Conservation (phyloP, 2,113 vertebrate species). For the Lutjanus erythropterus region DNA sequence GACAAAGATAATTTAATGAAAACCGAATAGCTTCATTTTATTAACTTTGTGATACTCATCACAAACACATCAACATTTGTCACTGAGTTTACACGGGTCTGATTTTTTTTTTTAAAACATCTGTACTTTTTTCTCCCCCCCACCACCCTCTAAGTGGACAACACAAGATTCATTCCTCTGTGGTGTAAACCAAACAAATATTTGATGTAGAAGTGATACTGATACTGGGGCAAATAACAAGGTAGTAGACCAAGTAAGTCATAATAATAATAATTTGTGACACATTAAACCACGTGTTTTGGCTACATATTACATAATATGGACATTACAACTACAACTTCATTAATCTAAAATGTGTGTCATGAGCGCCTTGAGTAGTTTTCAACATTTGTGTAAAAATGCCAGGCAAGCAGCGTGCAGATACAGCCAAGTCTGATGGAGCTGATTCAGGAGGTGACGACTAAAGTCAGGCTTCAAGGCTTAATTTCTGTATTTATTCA, state of each 20-base stretch:
- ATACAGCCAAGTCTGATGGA: neutral
- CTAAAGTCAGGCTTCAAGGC: neutral
- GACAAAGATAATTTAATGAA: neutral
- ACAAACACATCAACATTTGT: neutral
- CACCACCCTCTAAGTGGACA: neutral
- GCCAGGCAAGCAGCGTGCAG: neutral
- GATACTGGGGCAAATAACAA: neutral
- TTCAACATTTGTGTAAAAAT: neutral
- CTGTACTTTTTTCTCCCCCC: neutral
- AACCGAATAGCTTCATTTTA: neutral
- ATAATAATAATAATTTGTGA: neutral
- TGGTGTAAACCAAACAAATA: conserved; percentile 4
- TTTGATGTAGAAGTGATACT: neutral
- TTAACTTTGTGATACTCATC: neutral
- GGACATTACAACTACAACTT: too few species aligned
- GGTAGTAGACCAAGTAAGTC: neutral
- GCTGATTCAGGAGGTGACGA: neutral
- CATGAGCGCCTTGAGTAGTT: neutral
- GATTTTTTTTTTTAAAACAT: neutral
- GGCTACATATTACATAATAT: neutral
- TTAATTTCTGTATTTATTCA: neutral
- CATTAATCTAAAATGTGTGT: neutral
- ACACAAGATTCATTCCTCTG: neutral
- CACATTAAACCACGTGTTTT: neutral
- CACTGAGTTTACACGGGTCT: neutral